phyloP scores from a whole-genome alignment of 2,797 vertebrate genomes.

The Chlorospingus semifuscus region DNA sequence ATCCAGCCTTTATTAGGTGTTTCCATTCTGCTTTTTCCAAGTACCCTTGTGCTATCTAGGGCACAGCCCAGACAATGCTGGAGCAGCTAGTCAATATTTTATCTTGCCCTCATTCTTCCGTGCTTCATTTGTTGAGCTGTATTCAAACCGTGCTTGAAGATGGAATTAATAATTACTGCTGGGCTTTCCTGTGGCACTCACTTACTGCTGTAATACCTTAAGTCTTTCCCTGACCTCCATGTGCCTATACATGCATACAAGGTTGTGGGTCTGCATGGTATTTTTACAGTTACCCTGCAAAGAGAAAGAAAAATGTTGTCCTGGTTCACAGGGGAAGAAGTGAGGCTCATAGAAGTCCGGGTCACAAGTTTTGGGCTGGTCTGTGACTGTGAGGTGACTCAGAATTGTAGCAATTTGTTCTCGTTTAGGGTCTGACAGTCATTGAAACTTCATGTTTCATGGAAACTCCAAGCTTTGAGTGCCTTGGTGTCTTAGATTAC shows the following conservation, averaged over 20 bases:
- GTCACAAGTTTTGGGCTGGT: neutral
- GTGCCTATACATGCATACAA: neutral
- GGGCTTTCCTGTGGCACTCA: neutral
- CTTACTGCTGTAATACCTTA: neutral
- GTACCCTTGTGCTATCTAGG: neutral
- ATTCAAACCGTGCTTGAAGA: neutral
- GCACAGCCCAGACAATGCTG: slow-evolving; percentile 19
- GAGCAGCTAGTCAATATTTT: slow-evolving; percentile 60
- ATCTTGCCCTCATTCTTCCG: slow-evolving; percentile 42
- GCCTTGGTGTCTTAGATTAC: neutral
- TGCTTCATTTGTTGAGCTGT: slow-evolving; percentile 2
- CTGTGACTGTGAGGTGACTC: neutral
- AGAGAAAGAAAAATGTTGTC: neutral
- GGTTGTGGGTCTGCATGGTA: neutral
- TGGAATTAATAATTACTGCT: slow-evolving; percentile 53
- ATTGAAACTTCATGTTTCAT: neutral
- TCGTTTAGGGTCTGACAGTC: rapidly evolving
- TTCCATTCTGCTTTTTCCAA: neutral
- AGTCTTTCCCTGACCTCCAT: neutral
- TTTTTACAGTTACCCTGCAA: neutral
- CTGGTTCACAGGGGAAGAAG: neutral
- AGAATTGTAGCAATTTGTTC: neutral
- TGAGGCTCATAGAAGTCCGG: neutral
- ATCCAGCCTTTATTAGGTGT: neutral
- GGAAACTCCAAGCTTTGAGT: neutral